phyloP scores from a whole-genome alignment of 2,797 vertebrate genomes.

The Sciurus carolinensis region DNA sequence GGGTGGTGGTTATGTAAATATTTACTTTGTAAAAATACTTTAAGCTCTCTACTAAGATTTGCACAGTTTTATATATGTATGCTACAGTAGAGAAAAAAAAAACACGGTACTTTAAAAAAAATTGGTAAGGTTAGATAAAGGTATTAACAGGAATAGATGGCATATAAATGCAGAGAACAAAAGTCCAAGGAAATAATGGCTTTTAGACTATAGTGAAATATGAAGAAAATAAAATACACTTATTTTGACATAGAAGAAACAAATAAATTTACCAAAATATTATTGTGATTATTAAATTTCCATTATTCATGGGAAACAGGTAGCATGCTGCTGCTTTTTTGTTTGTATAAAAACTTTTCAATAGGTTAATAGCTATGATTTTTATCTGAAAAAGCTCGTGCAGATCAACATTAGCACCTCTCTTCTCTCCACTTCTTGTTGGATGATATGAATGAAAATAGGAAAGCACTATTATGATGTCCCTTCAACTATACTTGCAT shows the following conservation, averaged over 20 bases:
- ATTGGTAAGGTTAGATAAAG: neutral
- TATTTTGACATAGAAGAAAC: constrained; percentile 68
- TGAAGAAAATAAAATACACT: constrained; percentile 53
- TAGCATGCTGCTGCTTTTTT: constrained; percentile 56
- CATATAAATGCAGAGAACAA: constrained; percentile 44
- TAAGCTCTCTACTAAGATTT: neutral
- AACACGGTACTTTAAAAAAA: neutral
- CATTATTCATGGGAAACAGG: constrained; percentile 62
- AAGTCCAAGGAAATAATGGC: constrained; percentile 25
- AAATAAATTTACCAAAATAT: constrained; percentile 67
- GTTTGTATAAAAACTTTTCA: constrained; percentile 62
- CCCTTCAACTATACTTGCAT: constrained; percentile 59
- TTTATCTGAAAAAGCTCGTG: constrained; percentile 19
- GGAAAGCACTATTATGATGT: neutral
- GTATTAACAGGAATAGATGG: constrained; percentile 4
- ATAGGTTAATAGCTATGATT: constrained; percentile 58
- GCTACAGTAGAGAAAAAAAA: neutral
- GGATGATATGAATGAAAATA: constrained; percentile 32
- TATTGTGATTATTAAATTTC: constrained; percentile 64
- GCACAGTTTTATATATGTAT: no score
- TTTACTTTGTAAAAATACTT: neutral
- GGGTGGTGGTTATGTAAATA: neutral
- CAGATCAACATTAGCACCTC: constrained; percentile 65
- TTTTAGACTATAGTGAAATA: constrained; percentile 25
- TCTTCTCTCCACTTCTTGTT: constrained; percentile 51